These are phyloP conservation scores for Chymomyza caudatula DNA, from an alignment of 2,888 invertebrate species.

Conservation along the genomic window DNA sequence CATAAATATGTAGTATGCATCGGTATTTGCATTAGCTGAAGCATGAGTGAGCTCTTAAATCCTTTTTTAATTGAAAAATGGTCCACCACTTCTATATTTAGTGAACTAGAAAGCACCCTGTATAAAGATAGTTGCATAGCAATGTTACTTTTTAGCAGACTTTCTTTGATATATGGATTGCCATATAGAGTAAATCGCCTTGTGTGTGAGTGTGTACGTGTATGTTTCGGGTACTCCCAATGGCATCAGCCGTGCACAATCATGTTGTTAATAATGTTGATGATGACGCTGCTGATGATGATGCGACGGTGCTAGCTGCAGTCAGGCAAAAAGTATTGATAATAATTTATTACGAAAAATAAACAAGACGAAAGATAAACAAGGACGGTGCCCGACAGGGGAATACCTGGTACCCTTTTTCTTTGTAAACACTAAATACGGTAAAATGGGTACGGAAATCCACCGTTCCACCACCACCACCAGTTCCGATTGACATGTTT, in stretches of 20 bases:
- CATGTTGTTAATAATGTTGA: conserved; percentile 51
- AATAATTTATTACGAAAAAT: conserved; percentile 38
- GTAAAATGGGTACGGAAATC: no score
- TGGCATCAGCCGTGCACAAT: conserved; percentile 39
- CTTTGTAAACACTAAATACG: no score
- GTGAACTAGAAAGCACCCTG: conserved; percentile 38
- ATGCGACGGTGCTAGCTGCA: conserved; percentile 1
- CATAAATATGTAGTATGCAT: no score
- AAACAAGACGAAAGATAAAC: neutral
- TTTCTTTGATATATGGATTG: neutral
- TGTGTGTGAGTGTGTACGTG: conserved; percentile 10
- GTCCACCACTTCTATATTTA: no score
- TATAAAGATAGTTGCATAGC: conserved; percentile 13
- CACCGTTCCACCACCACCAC: no score
- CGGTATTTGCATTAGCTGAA: no score
- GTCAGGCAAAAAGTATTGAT: conserved; percentile 31
- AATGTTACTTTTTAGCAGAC: conserved; percentile 34
- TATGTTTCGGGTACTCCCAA: conserved; percentile 16
- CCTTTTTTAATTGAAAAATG: neutral
- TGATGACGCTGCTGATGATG: conserved; percentile 22
- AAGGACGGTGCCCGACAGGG: no score
- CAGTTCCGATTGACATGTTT: no score
- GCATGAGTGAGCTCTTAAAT: no score
- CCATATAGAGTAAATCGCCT: neutral
- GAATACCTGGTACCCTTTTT: no score